Conservation (phyloP, 2,113 vertebrate species). For the Scalopus aquaticus region DNA sequence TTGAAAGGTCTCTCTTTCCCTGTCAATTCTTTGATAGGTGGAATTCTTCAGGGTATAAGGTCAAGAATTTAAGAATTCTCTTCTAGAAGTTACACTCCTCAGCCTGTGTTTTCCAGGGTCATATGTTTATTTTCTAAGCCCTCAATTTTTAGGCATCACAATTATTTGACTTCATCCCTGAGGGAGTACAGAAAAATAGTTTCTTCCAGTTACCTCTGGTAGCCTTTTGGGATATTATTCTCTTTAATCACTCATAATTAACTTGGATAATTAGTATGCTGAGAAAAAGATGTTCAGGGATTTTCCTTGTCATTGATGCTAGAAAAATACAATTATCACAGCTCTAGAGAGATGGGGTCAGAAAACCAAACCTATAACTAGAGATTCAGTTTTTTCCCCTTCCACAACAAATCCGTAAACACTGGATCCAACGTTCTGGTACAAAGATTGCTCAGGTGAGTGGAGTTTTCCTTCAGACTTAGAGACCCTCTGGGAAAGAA, state of each 20-base stretch:
- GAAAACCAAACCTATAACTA: not conserved
- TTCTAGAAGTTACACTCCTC: not conserved
- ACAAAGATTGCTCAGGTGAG: not conserved
- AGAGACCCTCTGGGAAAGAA: not conserved
- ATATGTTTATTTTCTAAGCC: not conserved
- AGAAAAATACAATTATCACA: not conserved
- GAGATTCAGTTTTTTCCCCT: not conserved
- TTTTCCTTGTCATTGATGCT: constrained; percentile 10
- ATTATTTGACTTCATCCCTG: not conserved
- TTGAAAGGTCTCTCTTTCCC: not conserved
- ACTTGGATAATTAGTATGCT: constrained; percentile 13
- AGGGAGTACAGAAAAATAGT: not conserved
- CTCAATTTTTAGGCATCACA: not conserved
- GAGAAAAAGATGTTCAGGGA: not conserved
- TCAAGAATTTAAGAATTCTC: not conserved
- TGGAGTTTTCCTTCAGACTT: not conserved
- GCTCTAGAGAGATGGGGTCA: constrained; percentile 29
- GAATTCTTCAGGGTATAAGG: not conserved
- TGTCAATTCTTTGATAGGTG: not conserved
- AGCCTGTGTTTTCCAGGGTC: not conserved
- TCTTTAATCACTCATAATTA: constrained; percentile 8
- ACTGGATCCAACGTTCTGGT: not conserved
- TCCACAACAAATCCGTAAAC: not conserved
- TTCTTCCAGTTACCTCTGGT: not conserved
- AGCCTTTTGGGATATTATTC: not conserved